phyloP scores from a whole-genome alignment of 2,113 vertebrate genomes.

The Spizaetus ornatus region DNA sequence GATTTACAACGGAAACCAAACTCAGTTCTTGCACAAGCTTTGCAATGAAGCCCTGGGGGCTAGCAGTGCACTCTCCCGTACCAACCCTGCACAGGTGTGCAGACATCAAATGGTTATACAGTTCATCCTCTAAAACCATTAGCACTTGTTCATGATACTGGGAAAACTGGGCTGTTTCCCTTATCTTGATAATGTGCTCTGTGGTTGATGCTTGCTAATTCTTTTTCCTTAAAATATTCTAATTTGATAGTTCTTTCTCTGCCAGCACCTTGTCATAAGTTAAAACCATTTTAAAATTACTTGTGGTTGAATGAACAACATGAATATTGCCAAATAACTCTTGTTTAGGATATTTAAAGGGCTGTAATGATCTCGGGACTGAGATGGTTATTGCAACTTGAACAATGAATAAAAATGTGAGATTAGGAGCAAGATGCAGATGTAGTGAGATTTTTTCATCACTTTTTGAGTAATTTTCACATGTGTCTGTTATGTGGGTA shows the following conservation, averaged over 20 bases:
- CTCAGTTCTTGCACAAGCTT: background rate
- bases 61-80: background rate
- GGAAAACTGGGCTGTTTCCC: background rate
- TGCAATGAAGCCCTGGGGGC: background rate
- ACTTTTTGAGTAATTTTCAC: slow-evolving; percentile 30
- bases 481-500: background rate
- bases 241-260: background rate
- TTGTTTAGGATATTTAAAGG: background rate
- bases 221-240: background rate
- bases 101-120: background rate
- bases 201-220: background rate
- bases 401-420: background rate
- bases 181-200: background rate
- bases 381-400: background rate
- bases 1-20: background rate
- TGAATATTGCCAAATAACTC: background rate
- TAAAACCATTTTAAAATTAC: background rate
- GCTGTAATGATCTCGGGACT: background rate
- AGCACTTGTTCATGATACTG: background rate
- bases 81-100: background rate
- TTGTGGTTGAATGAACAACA: background rate
- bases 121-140: background rate
- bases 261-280: background rate
- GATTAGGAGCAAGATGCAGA: background rate
- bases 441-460: background rate